These are phyloP conservation scores for Scolopax mira DNA, from an alignment of 2,113 vertebrate genomes.

Conservation along the genomic window DNA sequence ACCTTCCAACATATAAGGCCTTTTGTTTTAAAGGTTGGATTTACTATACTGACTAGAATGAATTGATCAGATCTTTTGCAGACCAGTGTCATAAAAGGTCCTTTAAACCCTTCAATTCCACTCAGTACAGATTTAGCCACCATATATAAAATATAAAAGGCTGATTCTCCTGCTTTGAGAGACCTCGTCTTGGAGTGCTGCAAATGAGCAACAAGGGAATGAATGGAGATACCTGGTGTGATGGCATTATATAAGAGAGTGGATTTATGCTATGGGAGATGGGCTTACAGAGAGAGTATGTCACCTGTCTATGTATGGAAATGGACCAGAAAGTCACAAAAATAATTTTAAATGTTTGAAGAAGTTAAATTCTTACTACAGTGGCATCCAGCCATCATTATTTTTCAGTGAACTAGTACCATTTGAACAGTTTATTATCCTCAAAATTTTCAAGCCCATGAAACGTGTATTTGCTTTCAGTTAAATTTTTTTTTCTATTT, in stretches of 20 bases:
- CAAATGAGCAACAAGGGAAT: not conserved
- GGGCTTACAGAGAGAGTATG: fast-evolving
- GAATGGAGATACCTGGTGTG: not conserved
- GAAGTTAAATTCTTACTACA: not conserved
- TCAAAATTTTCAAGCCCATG: not conserved
- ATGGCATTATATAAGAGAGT: not conserved
- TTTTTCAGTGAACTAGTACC: not conserved
- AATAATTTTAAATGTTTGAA: not conserved
- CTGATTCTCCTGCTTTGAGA: not conserved
- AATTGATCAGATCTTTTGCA: not conserved
- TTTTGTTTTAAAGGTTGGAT: not conserved
- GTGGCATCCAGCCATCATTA: not conserved
- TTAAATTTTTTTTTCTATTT: not conserved
- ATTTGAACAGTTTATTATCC: not conserved
- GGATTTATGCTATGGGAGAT: not conserved
- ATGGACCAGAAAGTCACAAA: not conserved
- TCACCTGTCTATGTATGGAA: not conserved
- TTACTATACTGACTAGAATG: not conserved
- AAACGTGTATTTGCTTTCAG: not conserved
- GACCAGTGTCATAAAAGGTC: not conserved
- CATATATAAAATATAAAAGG: not conserved
- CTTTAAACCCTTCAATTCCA: not conserved
- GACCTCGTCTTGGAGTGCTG: not conserved
- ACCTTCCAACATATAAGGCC: not conserved
- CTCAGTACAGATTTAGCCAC: not conserved